Conservation (phyloP, 1,140 invertebrate species). For the Chionoecetes opilio region DNA sequence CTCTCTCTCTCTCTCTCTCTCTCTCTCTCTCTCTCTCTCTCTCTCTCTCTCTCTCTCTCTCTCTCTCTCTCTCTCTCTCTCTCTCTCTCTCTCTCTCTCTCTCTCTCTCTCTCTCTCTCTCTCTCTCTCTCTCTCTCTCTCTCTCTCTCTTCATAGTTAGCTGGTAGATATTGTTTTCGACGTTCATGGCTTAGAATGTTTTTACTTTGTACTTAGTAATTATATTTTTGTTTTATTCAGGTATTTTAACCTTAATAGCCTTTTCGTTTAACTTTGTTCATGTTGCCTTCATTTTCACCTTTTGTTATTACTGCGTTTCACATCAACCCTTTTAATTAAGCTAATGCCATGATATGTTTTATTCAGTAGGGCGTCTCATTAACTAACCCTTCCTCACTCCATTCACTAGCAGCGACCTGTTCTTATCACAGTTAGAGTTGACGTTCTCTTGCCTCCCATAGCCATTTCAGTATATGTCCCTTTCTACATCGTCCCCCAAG, state of each 20-base stretch:
- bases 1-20: too few relatives aligned
- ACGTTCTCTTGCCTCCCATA: neutral
- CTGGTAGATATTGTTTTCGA: too few relatives aligned
- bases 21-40: too few relatives aligned
- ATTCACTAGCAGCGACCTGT: neutral
- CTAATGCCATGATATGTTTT: neutral
- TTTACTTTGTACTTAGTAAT: neutral
- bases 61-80: conserved; percentile 13
- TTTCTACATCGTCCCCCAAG: neutral
- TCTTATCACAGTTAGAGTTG: neutral
- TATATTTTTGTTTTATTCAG: too few relatives aligned
- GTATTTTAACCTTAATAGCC: too few relatives aligned
- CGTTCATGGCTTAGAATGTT: too few relatives aligned
- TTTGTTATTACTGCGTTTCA: neutral
- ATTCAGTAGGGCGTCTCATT: neutral
- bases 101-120: conserved; percentile 54
- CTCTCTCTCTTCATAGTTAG: too few relatives aligned
- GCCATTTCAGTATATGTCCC: neutral
- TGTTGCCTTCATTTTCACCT: neutral
- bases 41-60: neutral
- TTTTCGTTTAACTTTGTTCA: neutral
- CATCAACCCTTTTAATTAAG: neutral
- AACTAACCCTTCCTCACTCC: neutral
- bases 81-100: conserved; percentile 11
- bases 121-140: conserved; percentile 55